Base-by-base conservation (phyloP, 2,888 invertebrate genomes). In the Thymelicus acteon region DNA sequence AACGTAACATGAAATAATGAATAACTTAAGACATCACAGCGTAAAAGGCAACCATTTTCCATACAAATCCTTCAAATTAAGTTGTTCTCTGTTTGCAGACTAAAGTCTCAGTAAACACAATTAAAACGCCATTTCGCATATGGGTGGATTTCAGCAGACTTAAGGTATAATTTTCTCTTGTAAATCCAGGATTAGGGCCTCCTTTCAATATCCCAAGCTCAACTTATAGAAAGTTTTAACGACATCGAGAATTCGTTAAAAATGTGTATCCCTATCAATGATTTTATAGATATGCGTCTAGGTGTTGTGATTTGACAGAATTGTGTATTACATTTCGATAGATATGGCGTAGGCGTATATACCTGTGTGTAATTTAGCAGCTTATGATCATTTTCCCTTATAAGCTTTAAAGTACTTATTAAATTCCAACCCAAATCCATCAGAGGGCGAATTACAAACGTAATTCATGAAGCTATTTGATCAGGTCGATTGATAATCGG, bases 81-180 rank as follows among this genome's bases (percentile, higher is more conserved):
- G 83, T 82, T 85, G 85, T 85, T 85, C 81, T 82, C 82, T 86
- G 85, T 87, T 89, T 85, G 83, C 80, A 81, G 85, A 87, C 84
- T 85, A 73, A 85, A 85, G 87, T 87, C 88, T 86, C 78, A 75
- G 86, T 84, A 90, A 91, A 90, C 88, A 90, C 88, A 91, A 91
- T 91, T 90, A 90, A 91, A 89, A 86, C 80, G 84, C 82, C 84
- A 88, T 90, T 86, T 85, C 85, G 85, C 85, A 84, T 89, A 86
- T 90, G 88, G 85, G 84, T 80, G 84, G 85, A 86, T 86, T 86
- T 80, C 81, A 79, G 82, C 78, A 80, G 87, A 84, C 84, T 90
- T 86, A 84, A 76, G 81, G 85, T 85, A 87, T 88, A 88, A 89
- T 91, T 89, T 88, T 84, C 84, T 81, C 79, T 80, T 82, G 86